Evolutionary conservation across 2,888 invertebrate species (phyloP).

Genomic region (Pseudococcus longispinus): DNA sequence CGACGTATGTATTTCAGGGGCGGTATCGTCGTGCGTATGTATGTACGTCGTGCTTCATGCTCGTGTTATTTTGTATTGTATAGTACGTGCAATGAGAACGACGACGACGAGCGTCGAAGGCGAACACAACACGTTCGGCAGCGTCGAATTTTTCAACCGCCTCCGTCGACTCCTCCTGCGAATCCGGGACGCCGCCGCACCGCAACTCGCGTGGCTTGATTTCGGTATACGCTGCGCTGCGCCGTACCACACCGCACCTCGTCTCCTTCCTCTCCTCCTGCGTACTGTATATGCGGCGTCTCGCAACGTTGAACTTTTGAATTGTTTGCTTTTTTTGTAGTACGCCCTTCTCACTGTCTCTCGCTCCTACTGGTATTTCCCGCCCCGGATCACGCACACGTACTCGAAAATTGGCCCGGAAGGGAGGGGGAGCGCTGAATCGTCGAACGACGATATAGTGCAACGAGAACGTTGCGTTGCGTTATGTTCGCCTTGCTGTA

Average conservation of each 20-base stretch:
- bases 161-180: not conserved
- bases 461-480: not conserved
- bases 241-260: not conserved
- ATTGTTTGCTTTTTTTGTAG: conserved; percentile 48
- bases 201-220: not conserved
- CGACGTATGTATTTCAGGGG: not conserved
- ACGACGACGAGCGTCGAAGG: not conserved
- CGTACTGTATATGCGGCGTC: not conserved
- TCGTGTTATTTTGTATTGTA: not conserved
- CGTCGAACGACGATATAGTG: not conserved
- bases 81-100: not conserved
- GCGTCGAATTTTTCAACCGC: conserved; percentile 3
- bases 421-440: no score
- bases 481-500: not conserved
- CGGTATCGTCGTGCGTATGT: not conserved
- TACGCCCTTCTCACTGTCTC: not conserved
- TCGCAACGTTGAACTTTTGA: conserved; percentile 53
- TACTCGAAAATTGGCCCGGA: not conserved
- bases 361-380: not conserved
- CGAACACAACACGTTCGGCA: not conserved
- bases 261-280: not conserved
- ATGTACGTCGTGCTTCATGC: not conserved
- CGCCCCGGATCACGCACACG: not conserved
- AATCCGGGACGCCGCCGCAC: not conserved
- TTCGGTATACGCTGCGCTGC: not conserved